Percentiles rank a stretch among this genome's conserved stretches.
Conservation (phyloP, 1,140 invertebrate genomes). For the Eurosta solidaginis region DNA sequence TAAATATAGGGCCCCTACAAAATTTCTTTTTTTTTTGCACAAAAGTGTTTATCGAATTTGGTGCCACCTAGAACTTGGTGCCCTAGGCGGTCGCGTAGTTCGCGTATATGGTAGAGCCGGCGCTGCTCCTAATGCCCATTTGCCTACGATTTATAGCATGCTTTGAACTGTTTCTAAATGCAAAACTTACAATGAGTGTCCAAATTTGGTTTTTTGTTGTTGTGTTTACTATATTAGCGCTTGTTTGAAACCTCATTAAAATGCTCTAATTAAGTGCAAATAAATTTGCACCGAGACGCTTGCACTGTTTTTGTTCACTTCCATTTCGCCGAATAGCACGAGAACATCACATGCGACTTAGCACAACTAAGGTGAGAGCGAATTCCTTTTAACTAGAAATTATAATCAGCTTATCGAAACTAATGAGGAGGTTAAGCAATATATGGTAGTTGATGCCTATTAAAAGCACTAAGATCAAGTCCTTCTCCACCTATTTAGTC, state of each 20-base stretch:
- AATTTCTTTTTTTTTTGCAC: too few species aligned
- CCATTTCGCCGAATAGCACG: not conserved
- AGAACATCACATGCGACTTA: not conserved
- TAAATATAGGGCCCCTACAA: too few species aligned
- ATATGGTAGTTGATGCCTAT: too few species aligned
- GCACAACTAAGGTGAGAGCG: not conserved
- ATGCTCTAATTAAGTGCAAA: conserved; percentile 14
- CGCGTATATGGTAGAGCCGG: too few species aligned
- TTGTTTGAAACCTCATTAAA: not conserved
- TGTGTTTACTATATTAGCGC: not conserved
- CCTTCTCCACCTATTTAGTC: too few species aligned
- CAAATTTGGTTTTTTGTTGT: not conserved
- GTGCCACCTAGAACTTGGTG: too few species aligned
- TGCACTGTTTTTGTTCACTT: not conserved
- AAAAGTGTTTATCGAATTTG: too few species aligned
- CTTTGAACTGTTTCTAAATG: not conserved
- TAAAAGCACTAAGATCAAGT: too few species aligned
- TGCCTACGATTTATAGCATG: too few species aligned
- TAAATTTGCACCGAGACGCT: not conserved
- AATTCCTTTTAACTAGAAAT: not conserved
- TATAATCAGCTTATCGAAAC: not conserved
- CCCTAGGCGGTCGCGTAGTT: too few species aligned
- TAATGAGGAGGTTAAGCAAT: not conserved
- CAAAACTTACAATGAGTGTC: not conserved
- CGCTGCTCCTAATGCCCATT: too few species aligned